Evolutionary conservation across 1,140 invertebrate genomes (phyloP), one percentile per base, ranked within the genome.

Genomic region (Diorhabda sublineata): DNA sequence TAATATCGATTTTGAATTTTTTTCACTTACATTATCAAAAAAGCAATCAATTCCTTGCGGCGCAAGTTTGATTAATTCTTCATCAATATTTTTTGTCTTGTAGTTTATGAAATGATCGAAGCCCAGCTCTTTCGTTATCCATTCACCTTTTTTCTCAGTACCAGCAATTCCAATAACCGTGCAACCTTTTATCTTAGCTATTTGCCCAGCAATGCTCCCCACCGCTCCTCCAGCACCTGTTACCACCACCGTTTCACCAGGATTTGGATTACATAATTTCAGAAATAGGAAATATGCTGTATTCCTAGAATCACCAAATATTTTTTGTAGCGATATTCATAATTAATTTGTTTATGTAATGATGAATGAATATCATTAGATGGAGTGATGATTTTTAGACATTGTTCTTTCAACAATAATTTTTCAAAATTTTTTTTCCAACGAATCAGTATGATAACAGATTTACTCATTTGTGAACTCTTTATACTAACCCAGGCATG

Each of bases 51-150:
- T 79, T 42, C 87, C 88, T n/a, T 89, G 81, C 0, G 89, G 89
- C 11, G 89, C 89, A 42, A 79, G 82, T 78, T 88, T 81, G 71
- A 82, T 86, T n/a, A 92, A 79, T 57, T 81, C 83, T 57, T 80
- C 61, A 5, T 76, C 76, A 44, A 91, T 65, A 69, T 89, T 77
- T 7, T 80, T 80, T 0, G 78, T 88, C 81, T 91, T 92, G 77
- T 92, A 92, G 80, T 92, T 92, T 62, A 87, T 88, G 2, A 85
- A 88, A 70, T 80, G 73, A 78, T 92, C 88, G 75, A 92, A 90
- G 8, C 86, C 86, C 57, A 90, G 84, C 3, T 88, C 75, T 41
- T 83, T 84, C 2, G 58, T 71, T 2, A 92, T 74, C 89, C 88
- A 92, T 69, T 86, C 79, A 67, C 88, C 86, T 83, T 92, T 92